Base-by-base conservation (phyloP, 2,888 invertebrate genomes). In the Amphiduros pacificus region DNA sequence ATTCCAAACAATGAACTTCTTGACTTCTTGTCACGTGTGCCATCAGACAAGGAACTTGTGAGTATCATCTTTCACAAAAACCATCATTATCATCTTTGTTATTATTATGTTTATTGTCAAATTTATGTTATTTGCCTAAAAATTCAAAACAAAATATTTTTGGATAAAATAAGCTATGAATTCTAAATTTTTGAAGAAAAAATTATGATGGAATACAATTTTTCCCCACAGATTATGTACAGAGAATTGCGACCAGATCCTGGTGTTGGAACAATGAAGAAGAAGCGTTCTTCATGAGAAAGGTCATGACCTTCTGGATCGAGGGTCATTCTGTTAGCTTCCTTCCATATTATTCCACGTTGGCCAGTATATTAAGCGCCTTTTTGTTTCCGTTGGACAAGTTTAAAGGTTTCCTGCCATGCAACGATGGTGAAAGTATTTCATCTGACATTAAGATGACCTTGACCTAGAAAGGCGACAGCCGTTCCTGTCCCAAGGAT, bases 1-100 rank as follows among this genome's bases (percentile, higher is more conserved):
- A 92, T 98, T 84, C 93, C 94, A 11, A 99, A 98, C 84, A 99
- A 98, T 85, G 98, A 98, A 86, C 85, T 98, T 9, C 84, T 98
- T 68, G 98, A 99, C 85, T 89, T 95, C 76, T 84, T 98, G 66
- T 95, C 96, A 0, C 87, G 98, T 71, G 92, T 98, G 57, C 97
- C 97, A 32, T 93, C 94, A 78, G 93, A 97, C 80, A 92, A 92
- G 82, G 91, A 91, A 85, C 85, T 95, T 85, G 94, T 96, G 64
- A 71, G 74, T 66, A 6, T 6, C 60, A 24, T 28, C 20, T 49
- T 48, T 17, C 6, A 17, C n/a, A 14, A 17, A 48, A 48, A 11
- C 6, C 48, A 17, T 17, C 17, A 17, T 36, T 17, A 17, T 36
- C 36, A 36, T 9, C 17, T 36, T 36, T 9, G 9, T 36, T 11